Evolutionary conservation across 2,113 vertebrate species (phyloP), one percentile per base, ranked within the genome.

Genomic region (Trinectes maculatus): DNA sequence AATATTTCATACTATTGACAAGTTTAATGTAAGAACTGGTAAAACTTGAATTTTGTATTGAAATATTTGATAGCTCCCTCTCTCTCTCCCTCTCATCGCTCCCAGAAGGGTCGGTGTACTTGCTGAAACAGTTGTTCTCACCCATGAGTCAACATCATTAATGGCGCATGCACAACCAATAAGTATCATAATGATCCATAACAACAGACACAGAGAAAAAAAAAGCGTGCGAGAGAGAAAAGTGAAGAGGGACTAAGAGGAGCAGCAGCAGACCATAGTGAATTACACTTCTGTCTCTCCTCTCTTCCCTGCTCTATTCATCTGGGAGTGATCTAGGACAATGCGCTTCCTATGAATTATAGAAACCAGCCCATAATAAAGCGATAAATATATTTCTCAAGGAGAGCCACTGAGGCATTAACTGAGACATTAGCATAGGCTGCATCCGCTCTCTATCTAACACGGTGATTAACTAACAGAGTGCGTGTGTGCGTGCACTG

Each of bases 351-450:
- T 82, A 78, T 86, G 82, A 86, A 82, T 88, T 83, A 87, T 83
- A 84, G 74, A 89, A 86, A 88, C 40, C 8, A 76, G 71, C 16
- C 65, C 71, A 81, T 85, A 86, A 88, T 84, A 81, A 79, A 77
- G 79, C 66, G 49, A 89, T 86, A 85, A 85, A 87, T 85, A 89
- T 88, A 79, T 80, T 91, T 90, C 56, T 86, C 84, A 70, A 70
- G 67, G 82, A 87, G 76, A 81, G 71, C 78, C 69, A 53, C 63
- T 37, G 58, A 82, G 75, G 83, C 87, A 89, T 80, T 86, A 83
- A 53, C 74, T 33, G 60, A 74, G 68, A 82, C 81, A 89, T 80
- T 88, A 84, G 86, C 72, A 90, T 88, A 69, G 63, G 21, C 66
- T 72, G 61, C 47, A 64, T 85, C 58, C 26, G 61, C 68, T 69